Evolutionary conservation across 2,797 vertebrate species (phyloP), one percentile per base, ranked within the genome.

Genomic region (Argyrosomus regius): DNA sequence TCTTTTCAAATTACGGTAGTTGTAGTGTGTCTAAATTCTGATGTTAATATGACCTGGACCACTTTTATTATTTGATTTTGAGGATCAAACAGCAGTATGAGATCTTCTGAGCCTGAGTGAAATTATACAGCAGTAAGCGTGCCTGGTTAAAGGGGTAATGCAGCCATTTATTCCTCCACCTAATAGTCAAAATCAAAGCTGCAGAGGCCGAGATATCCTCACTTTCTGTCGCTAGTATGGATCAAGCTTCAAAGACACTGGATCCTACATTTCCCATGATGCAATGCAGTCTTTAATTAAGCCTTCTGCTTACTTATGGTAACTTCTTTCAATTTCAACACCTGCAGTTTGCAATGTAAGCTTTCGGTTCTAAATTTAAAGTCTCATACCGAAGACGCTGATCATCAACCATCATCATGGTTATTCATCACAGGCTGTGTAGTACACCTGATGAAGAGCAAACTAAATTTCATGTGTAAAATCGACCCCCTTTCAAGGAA

Each of bases 211-310:
- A 66, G 41, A 45, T 54, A 54, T 35, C 18, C 20, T 41, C 20
- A 54, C 17, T 41, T 45, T 26, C 61, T 14, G 12, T 45, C 6
- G 4, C 10, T 43, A 20, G 24, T 58, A 16, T 22, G 3, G 13
- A 9, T 45, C 4, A 41, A 67, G 18, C 24, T 17, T 17, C 6
- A 28, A 54, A 64, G 68, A 31, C 24, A 53, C 2, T 31, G 11
- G 10, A 35, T 62, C 41, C 35, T 71, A 52, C 35, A 31, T 71
- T 77, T 77, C 28, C 66, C 60, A 61, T 41, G 22, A 43, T 64
- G 65, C 65, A 81, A 41, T 1, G n/a, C 14, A 0, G 1, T 59
- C 10, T 58, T 52, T 14, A 22, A 26, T 31, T 45, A 26, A 6
- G 28, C 18, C 12, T 61, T 60, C 61, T 20, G 11, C 26, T 18